Evolutionary conservation across 1,140 invertebrate species (phyloP).

Genomic region (Trinorchestia longiramus): DNA sequence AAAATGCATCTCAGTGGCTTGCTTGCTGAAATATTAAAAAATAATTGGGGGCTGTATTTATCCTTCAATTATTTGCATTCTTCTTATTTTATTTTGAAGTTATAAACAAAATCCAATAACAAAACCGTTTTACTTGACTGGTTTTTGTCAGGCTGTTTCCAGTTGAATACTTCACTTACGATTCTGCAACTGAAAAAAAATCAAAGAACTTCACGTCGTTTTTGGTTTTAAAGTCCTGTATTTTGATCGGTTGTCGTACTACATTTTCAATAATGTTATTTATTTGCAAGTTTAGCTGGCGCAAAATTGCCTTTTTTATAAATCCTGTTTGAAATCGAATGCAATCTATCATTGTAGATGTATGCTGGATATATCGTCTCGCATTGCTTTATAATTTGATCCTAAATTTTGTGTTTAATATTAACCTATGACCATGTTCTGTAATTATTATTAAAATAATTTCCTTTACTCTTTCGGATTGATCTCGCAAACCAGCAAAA

Average conservation of each 20-base stretch:
- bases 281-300: not conserved
- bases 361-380: not conserved
- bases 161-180: not conserved
- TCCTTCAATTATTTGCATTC: not conserved
- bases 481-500: not conserved
- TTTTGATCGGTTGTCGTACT: not conserved
- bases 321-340: not conserved
- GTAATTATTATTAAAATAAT: too few species aligned
- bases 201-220: not conserved
- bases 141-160: not conserved
- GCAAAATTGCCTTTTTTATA: not conserved
- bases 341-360: not conserved
- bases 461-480: too few species aligned
- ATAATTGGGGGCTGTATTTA: not conserved
- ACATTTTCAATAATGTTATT: not conserved
- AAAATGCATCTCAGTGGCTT: not conserved
- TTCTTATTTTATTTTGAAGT: not conserved
- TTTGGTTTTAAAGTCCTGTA: not conserved
- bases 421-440: too few species aligned
- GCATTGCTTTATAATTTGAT: not conserved
- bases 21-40: not conserved
- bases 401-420: not conserved
- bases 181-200: not conserved
- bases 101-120: not conserved
- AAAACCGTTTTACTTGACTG: not conserved